phyloP scores from a whole-genome alignment of 30 jellyfish, hydroid and myxozoan species.

The Pseudorhiza aurosa region DNA sequence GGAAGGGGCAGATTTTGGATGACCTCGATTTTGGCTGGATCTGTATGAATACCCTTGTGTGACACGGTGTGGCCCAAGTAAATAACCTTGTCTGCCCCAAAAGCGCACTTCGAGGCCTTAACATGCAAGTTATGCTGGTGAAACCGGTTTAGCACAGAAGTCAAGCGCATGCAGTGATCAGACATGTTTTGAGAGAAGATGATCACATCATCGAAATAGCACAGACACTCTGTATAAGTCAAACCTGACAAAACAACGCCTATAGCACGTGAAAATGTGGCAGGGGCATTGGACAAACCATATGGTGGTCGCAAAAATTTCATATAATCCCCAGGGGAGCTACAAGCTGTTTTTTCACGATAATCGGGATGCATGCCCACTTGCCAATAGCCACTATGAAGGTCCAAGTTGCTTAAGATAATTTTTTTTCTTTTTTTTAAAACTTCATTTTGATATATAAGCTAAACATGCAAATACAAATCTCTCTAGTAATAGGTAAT shows the following conservation, averaged over 20 bases:
- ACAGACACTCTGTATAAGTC: neutral
- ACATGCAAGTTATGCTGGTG: slow-evolving; percentile 8
- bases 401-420: slow-evolving; percentile 34
- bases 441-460: too few relatives aligned
- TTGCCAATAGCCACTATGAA: slow-evolving; percentile 1
- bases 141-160: neutral
- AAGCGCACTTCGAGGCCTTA: slow-evolving; percentile 37
- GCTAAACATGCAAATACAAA: too few relatives aligned
- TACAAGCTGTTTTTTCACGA: slow-evolving; percentile 19
- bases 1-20: neutral
- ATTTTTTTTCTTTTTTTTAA: too few relatives aligned
- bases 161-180: slow-evolving; percentile 26
- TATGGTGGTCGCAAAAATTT: slow-evolving; percentile 26
- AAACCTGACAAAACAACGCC: slow-evolving; percentile 14
- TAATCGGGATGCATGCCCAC: slow-evolving; percentile 19
- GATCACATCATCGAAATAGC: slow-evolving; percentile 63
- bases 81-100: slow-evolving; percentile 27
- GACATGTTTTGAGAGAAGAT: slow-evolving; percentile 14
- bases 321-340: neutral
- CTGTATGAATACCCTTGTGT: slow-evolving; percentile 16
- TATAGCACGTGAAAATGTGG: slow-evolving; percentile 32
- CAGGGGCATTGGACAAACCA: slow-evolving; percentile 37
- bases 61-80: slow-evolving; percentile 57
- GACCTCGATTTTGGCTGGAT: neutral
- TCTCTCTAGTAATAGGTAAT: too few relatives aligned